Evolutionary conservation across 2,888 invertebrate genomes (phyloP).

Genomic region (Philhelius pedissequus): DNA sequence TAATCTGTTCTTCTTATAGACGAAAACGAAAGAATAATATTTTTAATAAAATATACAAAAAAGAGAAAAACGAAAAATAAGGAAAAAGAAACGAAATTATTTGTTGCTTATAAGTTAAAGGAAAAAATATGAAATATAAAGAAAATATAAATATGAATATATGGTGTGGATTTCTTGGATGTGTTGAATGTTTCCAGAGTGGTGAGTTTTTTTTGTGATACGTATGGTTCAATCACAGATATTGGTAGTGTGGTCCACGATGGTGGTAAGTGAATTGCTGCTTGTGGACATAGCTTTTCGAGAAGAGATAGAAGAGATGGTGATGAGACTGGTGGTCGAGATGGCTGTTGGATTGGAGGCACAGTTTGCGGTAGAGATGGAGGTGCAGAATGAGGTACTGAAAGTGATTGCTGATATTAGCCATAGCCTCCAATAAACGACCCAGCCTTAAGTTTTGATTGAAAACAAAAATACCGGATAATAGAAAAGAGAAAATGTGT

Average conservation of each 20-base stretch:
- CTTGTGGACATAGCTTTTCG: constrained; percentile 68
- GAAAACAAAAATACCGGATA: background rate
- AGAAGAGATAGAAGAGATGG: constrained; percentile 54
- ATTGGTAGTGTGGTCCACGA: constrained; percentile 70
- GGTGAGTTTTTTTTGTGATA: constrained; percentile 75
- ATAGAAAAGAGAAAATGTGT: background rate
- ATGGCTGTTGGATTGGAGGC: constrained; percentile 67
- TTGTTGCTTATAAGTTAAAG: background rate
- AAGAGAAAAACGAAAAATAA: background rate
- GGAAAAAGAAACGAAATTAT: background rate
- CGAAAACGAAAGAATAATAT: background rate
- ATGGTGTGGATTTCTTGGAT: constrained; percentile 64
- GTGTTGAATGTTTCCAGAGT: constrained; percentile 76
- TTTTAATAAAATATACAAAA: background rate
- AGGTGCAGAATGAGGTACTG: constrained; percentile 71
- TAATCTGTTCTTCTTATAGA: background rate
- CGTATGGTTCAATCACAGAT: constrained; percentile 71
- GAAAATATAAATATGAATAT: too few relatives aligned
- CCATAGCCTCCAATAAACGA: constrained; percentile 72
- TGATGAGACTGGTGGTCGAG: constrained; percentile 69
- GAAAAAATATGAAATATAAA: background rate
- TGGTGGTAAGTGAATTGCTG: constrained; percentile 72
- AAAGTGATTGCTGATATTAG: constrained; percentile 75
- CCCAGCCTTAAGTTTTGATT: constrained; percentile 41
- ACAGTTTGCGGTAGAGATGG: constrained; percentile 45